phyloP scores from a whole-genome alignment of 23 tunicate species.

The Halocynthia aurantium region DNA sequence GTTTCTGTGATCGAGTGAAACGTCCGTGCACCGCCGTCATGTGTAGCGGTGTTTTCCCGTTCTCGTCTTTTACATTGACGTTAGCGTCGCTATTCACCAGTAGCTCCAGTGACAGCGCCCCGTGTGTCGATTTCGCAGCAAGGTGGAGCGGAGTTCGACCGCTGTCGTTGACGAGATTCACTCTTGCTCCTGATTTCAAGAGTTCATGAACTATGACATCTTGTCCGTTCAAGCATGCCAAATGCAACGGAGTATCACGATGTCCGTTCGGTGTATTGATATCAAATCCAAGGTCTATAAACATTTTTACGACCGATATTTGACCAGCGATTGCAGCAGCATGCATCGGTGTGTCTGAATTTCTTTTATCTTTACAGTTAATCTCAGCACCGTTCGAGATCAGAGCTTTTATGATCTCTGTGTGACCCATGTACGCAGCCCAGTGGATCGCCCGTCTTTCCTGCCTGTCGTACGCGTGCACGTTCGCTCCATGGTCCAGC shows the following conservation, averaged over 20 bases:
- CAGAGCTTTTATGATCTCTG: conserved; percentile 73
- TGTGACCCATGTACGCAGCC: conserved; percentile 95
- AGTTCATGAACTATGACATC: conserved; percentile 85
- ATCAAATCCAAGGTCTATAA: conserved; percentile 79
- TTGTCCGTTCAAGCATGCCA: conserved; percentile 93
- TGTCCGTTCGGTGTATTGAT: conserved; percentile 66
- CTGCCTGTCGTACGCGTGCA: conserved; percentile 82
- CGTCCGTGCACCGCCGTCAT: conserved; percentile 92
- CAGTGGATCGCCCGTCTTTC: conserved; percentile 87
- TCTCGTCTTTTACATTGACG: conserved; percentile 71
- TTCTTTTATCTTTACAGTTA: conserved; percentile 68
- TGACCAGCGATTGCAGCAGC: conserved; percentile 95
- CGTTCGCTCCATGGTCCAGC: conserved; percentile 63
- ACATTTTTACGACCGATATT: conserved; percentile 66
- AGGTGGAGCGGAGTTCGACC: conserved; percentile 80
- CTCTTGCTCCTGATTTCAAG: conserved; percentile 73
- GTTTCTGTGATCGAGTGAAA: conserved; percentile 69
- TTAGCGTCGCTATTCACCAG: conserved; percentile 72
- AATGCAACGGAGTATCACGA: conserved; percentile 70
- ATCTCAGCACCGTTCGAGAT: conserved; percentile 94
- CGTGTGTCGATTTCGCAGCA: conserved; percentile 92
- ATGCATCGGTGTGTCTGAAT: conserved; percentile 86
- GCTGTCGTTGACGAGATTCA: conserved; percentile 45
- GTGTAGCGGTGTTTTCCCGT: conserved; percentile 84
- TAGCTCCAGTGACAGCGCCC: conserved; percentile 73